phyloP scores from a whole-genome alignment of 2,113 vertebrate genomes.

The Casuarius casuarius region DNA sequence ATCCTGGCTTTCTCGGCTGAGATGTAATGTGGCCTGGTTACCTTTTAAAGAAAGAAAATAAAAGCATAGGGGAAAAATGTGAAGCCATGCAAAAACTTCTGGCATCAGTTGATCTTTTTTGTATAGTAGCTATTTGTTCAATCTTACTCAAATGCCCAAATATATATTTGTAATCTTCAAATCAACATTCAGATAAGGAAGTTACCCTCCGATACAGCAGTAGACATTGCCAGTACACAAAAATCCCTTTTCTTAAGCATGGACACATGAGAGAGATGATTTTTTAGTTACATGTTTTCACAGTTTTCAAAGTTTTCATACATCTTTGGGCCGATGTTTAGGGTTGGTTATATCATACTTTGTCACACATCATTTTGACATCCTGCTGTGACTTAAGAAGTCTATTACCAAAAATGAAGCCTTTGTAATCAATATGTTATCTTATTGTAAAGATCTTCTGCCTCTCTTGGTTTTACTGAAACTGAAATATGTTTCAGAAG shows the following conservation, averaged over 20 bases:
- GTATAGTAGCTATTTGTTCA: background rate
- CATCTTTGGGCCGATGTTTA: background rate
- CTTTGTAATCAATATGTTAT: background rate
- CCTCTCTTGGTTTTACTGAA: background rate
- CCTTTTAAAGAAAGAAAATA: background rate
- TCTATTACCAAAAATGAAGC: background rate
- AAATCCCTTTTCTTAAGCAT: background rate
- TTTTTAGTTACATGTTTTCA: background rate
- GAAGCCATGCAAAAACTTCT: background rate
- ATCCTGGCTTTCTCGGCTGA: background rate
- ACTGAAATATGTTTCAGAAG: background rate
- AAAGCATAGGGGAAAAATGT: background rate
- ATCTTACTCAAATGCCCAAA: background rate
- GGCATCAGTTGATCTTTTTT: background rate
- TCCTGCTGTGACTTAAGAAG: background rate
- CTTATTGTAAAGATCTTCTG: background rate
- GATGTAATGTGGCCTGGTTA: background rate
- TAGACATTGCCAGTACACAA: background rate
- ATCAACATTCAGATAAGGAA: background rate
- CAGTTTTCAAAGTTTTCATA: background rate
- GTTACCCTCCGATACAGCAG: accelerated
- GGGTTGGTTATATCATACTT: background rate
- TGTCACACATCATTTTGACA: background rate
- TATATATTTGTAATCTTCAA: background rate
- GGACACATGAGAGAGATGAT: background rate